Percentiles rank a stretch among this genome's conserved stretches.
Conservation (phyloP, 2,888 invertebrate genomes). For the Antheraea yamamai region DNA sequence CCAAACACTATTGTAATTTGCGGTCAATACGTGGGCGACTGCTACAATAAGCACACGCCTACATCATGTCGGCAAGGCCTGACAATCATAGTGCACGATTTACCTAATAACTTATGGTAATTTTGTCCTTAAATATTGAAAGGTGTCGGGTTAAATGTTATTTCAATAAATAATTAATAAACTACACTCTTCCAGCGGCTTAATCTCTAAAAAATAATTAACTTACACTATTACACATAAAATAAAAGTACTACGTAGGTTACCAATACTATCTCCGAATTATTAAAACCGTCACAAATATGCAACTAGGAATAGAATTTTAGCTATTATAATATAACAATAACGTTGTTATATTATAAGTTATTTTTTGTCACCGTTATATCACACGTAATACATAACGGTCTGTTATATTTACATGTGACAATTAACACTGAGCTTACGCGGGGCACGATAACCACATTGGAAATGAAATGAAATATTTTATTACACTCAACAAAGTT, state of each 20-base stretch:
- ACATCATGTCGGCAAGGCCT: constrained; percentile 12
- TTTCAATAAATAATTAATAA: background rate
- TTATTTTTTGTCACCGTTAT: background rate
- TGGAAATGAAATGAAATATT: no score
- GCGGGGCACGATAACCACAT: background rate
- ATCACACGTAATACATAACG: background rate
- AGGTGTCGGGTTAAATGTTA: background rate
- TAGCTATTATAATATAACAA: background rate
- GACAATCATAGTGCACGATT: constrained; percentile 17
- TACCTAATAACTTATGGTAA: constrained; percentile 20
- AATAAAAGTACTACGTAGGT: no score
- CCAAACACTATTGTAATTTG: constrained; percentile 23
- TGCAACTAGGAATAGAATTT: background rate
- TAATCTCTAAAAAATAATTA: no score
- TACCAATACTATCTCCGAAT: no score
- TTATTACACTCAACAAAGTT: no score
- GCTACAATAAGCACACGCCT: constrained; percentile 25
- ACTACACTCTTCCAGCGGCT: background rate
- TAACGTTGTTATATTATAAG: background rate
- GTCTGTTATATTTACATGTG: background rate
- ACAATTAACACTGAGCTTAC: background rate
- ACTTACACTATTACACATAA: no score
- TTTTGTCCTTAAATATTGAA: constrained; percentile 18
- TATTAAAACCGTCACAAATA: background rate
- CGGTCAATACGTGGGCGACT: constrained; percentile 37